Evolutionary conservation across 1,140 invertebrate species (phyloP), one percentile per base, ranked within the genome.

Genomic region (Apocrypta bakeri): DNA sequence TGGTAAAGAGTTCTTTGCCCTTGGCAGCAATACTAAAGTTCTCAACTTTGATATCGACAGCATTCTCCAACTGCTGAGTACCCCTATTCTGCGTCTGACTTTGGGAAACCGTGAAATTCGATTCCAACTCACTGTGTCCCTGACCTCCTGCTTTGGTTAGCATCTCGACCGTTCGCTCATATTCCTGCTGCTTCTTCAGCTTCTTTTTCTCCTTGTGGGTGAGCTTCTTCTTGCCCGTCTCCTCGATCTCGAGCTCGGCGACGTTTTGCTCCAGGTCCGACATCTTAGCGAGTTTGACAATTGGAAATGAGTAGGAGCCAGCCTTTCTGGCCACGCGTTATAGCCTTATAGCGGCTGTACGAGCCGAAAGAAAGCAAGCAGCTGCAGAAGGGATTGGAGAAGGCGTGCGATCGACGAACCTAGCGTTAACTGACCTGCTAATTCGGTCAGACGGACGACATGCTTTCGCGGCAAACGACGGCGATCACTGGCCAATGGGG

Each of bases 21-120:
- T 98, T 97, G 0, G 99, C 99, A 29, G 97, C 95, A 84, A 99
- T 99, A 79, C 97, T 98, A 89, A 99, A 99, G 91, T 98, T 99
- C 89, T 99, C 99, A 29, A 99, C 96, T 94, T 99, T 99, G 33
- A 99, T 99, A 91, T 99, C 98, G 25, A 99, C 96, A 4, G 98
- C 98, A 91, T 98, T 97, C 89, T 99, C 98, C 73, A 99, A 87
- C 29, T 97, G 95, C 48, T 95, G 95, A 86, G 96, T 94, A 85
- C 98, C 87, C 0, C 89, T 89, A 71, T 84, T 86, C 48, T 90
- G 90, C 4, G 81, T 84, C 66, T 88, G 82, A 68, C 88, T 90
- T 90, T 98, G 97, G 11, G 98, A 99, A 71, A 99, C 96, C 4
- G 98, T 98, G 89, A 99, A 99, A 91, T 99, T 99, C 33, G 96